A percentile compares a stretch with the other conserved stretches of the same genome.
These are phyloP conservation scores for Actinemys pallida DNA, from an alignment of 2,113 vertebrate species.

Conservation along the genomic window DNA sequence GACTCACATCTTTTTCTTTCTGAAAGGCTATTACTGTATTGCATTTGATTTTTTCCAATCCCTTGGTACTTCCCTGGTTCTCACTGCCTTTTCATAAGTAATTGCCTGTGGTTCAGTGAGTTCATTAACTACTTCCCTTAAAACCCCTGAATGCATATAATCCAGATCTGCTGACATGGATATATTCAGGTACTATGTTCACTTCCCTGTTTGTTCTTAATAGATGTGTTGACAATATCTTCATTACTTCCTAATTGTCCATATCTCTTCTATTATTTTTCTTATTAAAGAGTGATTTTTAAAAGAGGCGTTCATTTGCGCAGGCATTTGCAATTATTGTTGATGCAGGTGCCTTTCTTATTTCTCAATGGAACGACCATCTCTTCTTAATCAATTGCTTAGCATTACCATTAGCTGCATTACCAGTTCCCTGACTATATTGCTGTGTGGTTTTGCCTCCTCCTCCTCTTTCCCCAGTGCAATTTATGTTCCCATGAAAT, in stretches of 20 bases:
- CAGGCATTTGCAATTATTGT: background rate
- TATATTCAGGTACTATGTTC: background rate
- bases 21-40: background rate
- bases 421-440: background rate
- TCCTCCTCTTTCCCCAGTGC: background rate
- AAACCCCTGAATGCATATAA: background rate
- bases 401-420: fast-evolving
- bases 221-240: background rate
- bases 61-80: background rate
- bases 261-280: slow-evolving; percentile 8
- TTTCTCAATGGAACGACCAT: slow-evolving; percentile 34
- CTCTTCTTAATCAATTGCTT: background rate
- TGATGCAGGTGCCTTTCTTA: slow-evolving; percentile 34
- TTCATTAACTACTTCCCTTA: background rate
- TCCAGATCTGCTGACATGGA: background rate
- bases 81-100: slow-evolving; percentile 18
- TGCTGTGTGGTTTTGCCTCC: background rate
- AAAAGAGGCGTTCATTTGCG: background rate
- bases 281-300: slow-evolving; percentile 51
- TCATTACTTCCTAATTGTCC: slow-evolving; percentile 55
- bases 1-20: background rate
- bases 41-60: background rate
- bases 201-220: background rate
- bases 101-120: slow-evolving; percentile 5
- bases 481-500: background rate